Evolutionary conservation across 1,140 invertebrate genomes (phyloP).

Genomic region (Steinernema khuongi): DNA sequence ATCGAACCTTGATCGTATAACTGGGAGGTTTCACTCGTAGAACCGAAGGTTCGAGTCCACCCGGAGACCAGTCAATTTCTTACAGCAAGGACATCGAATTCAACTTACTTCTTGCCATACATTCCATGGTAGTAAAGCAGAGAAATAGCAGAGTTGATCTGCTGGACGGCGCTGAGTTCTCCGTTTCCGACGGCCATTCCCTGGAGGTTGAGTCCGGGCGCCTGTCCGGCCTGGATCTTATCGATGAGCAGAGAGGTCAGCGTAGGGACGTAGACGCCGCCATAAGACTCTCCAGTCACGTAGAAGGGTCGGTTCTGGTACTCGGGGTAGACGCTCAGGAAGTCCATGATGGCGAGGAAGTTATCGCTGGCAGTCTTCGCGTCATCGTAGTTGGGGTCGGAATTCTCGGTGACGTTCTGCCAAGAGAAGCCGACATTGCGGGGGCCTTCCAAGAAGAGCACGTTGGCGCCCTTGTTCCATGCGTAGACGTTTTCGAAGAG

Average conservation of each 20-base stretch:
- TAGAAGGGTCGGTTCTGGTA: slow-evolving; percentile 60
- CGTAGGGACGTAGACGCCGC: slow-evolving; percentile 61
- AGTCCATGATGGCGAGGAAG: slow-evolving; percentile 61
- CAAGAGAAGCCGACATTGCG: slow-evolving; percentile 45
- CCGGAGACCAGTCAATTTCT: too few species aligned
- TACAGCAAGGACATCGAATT: too few species aligned
- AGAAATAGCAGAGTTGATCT: slow-evolving; percentile 25
- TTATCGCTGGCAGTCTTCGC: slow-evolving; percentile 59
- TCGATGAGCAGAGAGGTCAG: slow-evolving; percentile 27
- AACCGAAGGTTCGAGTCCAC: too few species aligned
- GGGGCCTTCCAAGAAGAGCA: slow-evolving; percentile 50
- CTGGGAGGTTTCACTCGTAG: too few species aligned
- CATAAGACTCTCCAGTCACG: slow-evolving; percentile 61
- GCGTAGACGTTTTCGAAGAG: slow-evolving; percentile 53
- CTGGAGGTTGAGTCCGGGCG: slow-evolving; percentile 20
- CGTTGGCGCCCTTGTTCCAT: slow-evolving; percentile 57
- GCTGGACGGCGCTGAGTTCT: slow-evolving; percentile 30
- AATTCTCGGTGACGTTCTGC: slow-evolving; percentile 40
- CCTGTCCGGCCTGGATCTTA: slow-evolving; percentile 19
- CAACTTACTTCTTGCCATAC: slow-evolving; percentile 41
- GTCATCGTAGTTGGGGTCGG: slow-evolving; percentile 27
- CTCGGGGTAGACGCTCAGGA: slow-evolving; percentile 63
- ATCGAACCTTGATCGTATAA: too few species aligned
- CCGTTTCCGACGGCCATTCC: slow-evolving; percentile 43
- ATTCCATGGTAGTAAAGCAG: slow-evolving; percentile 46